These are phyloP conservation scores for Drosophila neotestacea DNA, from an alignment of 2,888 invertebrate genomes.

Conservation along the genomic window DNA sequence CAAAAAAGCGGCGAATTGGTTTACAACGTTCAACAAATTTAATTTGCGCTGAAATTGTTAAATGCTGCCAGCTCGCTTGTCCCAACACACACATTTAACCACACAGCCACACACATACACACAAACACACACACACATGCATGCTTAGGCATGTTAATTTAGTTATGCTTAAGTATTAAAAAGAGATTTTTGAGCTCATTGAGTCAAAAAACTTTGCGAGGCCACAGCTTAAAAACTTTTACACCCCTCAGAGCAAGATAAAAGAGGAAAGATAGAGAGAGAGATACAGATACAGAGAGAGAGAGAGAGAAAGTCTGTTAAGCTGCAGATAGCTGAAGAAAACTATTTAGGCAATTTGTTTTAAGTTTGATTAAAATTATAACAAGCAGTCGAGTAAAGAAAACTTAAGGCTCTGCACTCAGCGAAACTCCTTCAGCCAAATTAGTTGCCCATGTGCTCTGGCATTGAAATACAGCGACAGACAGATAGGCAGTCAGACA, in stretches of 20 bases:
- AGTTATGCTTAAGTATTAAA: conserved; percentile 80
- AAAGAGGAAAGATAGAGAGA: neutral
- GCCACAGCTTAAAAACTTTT: conserved; percentile 64
- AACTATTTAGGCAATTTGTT: conserved; percentile 69
- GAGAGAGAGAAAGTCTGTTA: neutral
- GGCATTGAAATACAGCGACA: conserved; percentile 35
- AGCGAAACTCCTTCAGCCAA: conserved; percentile 27
- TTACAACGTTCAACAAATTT: conserved; percentile 57
- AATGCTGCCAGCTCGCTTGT: conserved; percentile 29
- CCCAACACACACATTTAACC: conserved; percentile 12
- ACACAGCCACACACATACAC: conserved; percentile 1
- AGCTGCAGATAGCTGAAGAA: conserved; percentile 34
- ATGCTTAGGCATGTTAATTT: conserved; percentile 69
- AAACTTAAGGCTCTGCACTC: neutral
- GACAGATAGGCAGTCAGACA: conserved; percentile 7
- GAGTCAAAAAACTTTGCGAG: conserved; percentile 70
- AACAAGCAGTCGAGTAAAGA: conserved; percentile 44
- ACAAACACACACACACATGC: conserved; percentile 17
- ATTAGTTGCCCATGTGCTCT: conserved; percentile 50
- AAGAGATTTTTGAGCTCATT: conserved; percentile 81
- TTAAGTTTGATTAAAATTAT: conserved; percentile 70
- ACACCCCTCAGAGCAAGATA: conserved; percentile 23
- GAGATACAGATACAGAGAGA: neutral
- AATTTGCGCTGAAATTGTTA: conserved; percentile 58
- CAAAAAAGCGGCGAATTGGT: conserved; percentile 55